Base-by-base conservation (phyloP, 1,140 invertebrate genomes). In the Drosophila littoralis region DNA sequence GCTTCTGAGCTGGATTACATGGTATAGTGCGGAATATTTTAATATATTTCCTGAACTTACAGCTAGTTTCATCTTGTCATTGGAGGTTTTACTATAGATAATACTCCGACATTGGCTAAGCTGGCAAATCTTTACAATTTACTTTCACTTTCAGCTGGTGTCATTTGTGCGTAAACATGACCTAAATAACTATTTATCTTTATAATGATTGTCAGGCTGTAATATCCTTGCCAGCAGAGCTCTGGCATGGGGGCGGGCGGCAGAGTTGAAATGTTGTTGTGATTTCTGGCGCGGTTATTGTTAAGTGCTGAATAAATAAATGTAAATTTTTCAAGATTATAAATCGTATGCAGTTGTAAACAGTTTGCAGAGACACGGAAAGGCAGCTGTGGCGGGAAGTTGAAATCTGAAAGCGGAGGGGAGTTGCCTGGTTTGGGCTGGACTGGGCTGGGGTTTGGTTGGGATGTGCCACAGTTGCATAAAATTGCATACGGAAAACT, bases 271-370 rank as follows among this genome's bases (percentile, higher is more conserved):
- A 35, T 28, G 22, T 51, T 64, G 58, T 61, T 69, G 54, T 74
- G 76, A 79, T 76, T 71, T 88, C 45, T 79, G 70, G 28, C 48
- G 69, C 67, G 67, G 67, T 84, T 63, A 52, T 67, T 60, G 66
- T 77, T 72, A 81, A 72, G 71, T 75, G 65, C 52, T 66, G 81
- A 73, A 89, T 89, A 89, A 89, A 89, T 90, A 90, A 86, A 88
- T 86, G 75, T 82, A 90, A 90, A 74, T 83, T 80, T 67, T 73
- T 88, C 54, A 86, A 90, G 82, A 90, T 90, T 90, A 90, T 90
- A 90, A 86, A 90, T 90, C 85, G 84, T 86, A 80, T 86, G 74
- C 79, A 88, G 88, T 83, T 86, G 86, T 86, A 90, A 90, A 86
- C 82, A 86, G 79, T 86, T 83, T 71, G 57, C 77, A 77, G 51